Base-by-base conservation (phyloP, 2,797 vertebrate genomes). In the Arnoldichthys spilopterus region DNA sequence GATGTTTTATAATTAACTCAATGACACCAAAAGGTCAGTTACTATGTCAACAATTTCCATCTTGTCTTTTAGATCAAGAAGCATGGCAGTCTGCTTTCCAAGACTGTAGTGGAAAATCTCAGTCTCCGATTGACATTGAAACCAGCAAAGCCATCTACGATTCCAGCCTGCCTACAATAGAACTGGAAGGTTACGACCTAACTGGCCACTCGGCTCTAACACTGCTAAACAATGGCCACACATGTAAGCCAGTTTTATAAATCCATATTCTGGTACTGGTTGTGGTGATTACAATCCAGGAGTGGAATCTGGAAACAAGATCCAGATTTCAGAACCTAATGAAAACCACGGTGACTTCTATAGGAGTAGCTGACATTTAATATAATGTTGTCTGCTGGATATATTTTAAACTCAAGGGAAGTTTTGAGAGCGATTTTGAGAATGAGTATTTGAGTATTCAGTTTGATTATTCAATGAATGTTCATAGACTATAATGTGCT, bases 181-280 rank as follows among this genome's bases (percentile, higher is more conserved):
- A 86, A 28, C 88, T 96, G 43, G 85, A 92, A 0, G 94, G 94
- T 18, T 95, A 94, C 45, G 89, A 91, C 64, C 84, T 95, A 63
- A 87, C 88, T 0, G 84, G 87, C 22, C 71, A 2, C 0, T n/a
- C 86, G 2, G 34, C 30, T 16, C 87, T 96, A 26, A 83, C 30
- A 2, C 86, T 96, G 75, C 71, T 51, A 67, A 96, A 96, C 89
- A 96, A 96, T 0, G 95, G 95, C 1, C 95, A 96, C 83, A 96
- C 94, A 0, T 87, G 95, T 96, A 86, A 88, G 92, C 77, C 22
- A 30, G 28, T 32, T 26, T n/a, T n/a, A n/a, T n/a, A n/a, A n/a
- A n/a, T n/a, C n/a, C n/a, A n/a, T n/a, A n/a, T n/a, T n/a, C n/a
- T n/a, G n/a, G n/a, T n/a, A n/a, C n/a, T n/a, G n/a, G n/a, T n/a